Percentiles rank a stretch among this genome's conserved stretches.
Conservation (phyloP, 2,113 vertebrate species). For the Empidonax traillii region DNA sequence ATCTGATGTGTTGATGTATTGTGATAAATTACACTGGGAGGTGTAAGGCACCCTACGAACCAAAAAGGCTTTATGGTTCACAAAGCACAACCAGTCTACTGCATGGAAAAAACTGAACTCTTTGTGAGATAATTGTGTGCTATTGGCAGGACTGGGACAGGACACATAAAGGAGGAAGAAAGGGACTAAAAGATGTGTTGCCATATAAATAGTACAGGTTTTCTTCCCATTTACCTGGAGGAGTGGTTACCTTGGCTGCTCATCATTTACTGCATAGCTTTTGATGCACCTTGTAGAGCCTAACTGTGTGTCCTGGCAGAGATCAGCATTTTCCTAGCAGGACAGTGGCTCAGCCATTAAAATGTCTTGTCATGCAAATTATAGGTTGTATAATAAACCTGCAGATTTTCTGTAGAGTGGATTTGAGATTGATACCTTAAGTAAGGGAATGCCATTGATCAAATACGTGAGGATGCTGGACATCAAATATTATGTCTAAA, state of each 20-base stretch:
- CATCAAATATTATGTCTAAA: conserved; percentile 12
- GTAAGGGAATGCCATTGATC: neutral
- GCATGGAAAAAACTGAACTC: neutral
- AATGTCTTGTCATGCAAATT: neutral
- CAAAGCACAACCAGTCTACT: neutral
- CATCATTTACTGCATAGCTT: neutral
- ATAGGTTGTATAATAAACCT: neutral
- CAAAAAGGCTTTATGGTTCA: neutral
- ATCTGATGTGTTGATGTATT: neutral
- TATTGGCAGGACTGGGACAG: neutral
- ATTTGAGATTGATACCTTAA: neutral
- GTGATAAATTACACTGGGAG: neutral
- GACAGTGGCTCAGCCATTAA: neutral
- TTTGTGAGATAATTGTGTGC: neutral
- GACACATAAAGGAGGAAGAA: neutral
- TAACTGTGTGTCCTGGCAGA: neutral
- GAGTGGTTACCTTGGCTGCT: neutral
- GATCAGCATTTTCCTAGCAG: neutral
- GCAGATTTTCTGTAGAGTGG: neutral
- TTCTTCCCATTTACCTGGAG: neutral
- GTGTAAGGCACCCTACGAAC: neutral
- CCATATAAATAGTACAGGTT: neutral
- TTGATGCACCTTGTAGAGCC: neutral
- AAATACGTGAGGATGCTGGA: neutral
- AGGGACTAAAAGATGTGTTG: neutral